A percentile compares a stretch with the other conserved stretches of the same genome.
Evolutionary conservation across 2,888 invertebrate genomes (phyloP).

Genomic region (Orthonevra nobilis): DNA sequence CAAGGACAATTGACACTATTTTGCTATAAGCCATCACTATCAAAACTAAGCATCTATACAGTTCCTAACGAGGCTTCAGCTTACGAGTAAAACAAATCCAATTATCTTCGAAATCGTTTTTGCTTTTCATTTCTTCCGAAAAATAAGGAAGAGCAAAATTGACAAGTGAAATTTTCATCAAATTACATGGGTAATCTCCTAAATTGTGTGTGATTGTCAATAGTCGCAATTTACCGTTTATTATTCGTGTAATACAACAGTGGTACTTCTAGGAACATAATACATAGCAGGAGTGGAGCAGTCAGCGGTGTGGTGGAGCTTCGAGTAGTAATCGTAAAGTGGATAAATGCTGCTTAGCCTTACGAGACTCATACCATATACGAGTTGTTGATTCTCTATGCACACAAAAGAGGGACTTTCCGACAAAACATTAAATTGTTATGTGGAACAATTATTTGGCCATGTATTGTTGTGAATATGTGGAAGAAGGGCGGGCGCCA

Average conservation of each 20-base stretch:
- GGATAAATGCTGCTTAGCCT: constrained; percentile 25
- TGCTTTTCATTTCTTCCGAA: no score
- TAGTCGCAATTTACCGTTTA: constrained; percentile 69
- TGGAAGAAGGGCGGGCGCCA: constrained; percentile 37
- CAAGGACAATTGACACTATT: no score
- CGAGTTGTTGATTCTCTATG: constrained; percentile 27
- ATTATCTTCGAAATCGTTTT: no score
- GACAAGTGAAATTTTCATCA: constrained; percentile 51
- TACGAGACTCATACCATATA: constrained; percentile 11
- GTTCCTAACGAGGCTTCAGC: no score
- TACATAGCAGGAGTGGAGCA: background rate
- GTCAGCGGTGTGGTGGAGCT: background rate
- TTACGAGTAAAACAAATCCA: no score
- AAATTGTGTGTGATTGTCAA: constrained; percentile 65
- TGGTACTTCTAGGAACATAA: constrained; percentile 1
- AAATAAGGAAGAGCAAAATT: no score
- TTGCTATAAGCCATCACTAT: no score
- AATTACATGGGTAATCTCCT: constrained; percentile 65
- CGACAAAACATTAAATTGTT: constrained; percentile 58
- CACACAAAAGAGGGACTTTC: constrained; percentile 10
- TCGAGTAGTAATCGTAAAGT: constrained; percentile 43
- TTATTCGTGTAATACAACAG: constrained; percentile 57
- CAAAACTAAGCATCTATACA: no score
- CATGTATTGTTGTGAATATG: constrained; percentile 24
- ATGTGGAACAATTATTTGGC: constrained; percentile 58